A percentile compares a stretch with the other conserved stretches of the same genome.
These are phyloP conservation scores for Turritopsis dohrnii DNA, from an alignment of 30 jellyfish, hydroid and myxozoan genomes.

Conservation along the genomic window DNA sequence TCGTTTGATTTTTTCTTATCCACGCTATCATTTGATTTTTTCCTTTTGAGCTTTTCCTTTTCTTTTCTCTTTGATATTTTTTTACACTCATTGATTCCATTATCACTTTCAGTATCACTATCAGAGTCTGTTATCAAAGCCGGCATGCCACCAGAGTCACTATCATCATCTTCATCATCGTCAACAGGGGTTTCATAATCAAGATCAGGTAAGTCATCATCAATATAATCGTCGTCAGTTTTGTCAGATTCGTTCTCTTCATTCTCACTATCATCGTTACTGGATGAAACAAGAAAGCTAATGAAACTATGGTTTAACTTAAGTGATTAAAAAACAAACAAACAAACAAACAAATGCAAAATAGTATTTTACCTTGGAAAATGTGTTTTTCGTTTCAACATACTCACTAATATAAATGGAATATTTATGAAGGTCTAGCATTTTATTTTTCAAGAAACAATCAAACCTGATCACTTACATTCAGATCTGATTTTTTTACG, in stretches of 20 bases:
- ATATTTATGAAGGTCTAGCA: neutral
- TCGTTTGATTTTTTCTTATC: neutral
- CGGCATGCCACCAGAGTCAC: neutral
- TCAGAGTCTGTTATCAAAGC: slow-evolving; percentile 9
- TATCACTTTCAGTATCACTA: neutral
- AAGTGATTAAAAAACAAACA: no score
- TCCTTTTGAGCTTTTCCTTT: neutral
- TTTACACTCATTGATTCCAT: neutral
- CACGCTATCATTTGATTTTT: neutral
- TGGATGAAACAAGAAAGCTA: neutral
- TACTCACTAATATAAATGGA: neutral
- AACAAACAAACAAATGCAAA: no score
- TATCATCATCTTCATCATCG: neutral
- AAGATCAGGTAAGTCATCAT: neutral
- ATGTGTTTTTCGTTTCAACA: neutral
- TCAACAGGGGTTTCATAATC: neutral
- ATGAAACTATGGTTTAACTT: neutral
- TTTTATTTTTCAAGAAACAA: neutral
- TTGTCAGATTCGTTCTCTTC: slow-evolving; percentile 8
- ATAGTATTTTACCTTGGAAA: neutral
- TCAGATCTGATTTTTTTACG: neutral
- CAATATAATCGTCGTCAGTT: neutral
- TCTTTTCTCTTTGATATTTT: neutral
- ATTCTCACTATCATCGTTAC: slow-evolving; percentile 18
- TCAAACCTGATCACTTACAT: neutral